Evolutionary conservation across 2,113 vertebrate species (phyloP).

Genomic region (Arizona elegans): DNA sequence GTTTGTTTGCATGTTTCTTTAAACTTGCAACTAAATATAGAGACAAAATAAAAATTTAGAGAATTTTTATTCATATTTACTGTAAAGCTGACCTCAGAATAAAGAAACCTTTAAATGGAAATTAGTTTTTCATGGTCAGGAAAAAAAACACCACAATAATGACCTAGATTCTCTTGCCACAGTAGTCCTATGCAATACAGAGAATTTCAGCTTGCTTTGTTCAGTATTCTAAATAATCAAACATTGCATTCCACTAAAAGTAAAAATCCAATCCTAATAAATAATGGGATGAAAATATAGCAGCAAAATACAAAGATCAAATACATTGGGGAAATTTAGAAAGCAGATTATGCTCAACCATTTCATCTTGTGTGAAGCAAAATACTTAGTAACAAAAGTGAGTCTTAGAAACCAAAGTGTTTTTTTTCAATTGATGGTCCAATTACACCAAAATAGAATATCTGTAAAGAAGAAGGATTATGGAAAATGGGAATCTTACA

Average conservation of each 20-base stretch:
- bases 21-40: neutral
- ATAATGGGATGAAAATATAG: neutral
- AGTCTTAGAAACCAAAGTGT: slow-evolving; percentile 32
- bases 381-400: slow-evolving; percentile 7
- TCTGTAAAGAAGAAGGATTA: slow-evolving; percentile 49
- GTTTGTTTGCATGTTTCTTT: neutral
- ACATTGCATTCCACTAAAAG: neutral
- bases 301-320: neutral
- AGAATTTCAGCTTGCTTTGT: neutral
- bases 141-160: neutral
- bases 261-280: neutral
- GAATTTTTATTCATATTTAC: neutral
- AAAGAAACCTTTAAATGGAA: neutral
- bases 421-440: slow-evolving; percentile 24
- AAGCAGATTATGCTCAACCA: slow-evolving; percentile 7
- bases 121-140: neutral
- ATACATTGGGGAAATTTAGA: neutral
- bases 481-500: slow-evolving; percentile 20
- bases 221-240: neutral
- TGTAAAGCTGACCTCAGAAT: neutral
- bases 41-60: neutral
- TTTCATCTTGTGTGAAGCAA: neutral
- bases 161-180: neutral
- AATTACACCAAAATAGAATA: slow-evolving; percentile 56
- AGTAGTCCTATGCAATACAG: neutral